A percentile compares a stretch with the other conserved stretches of the same genome.
Evolutionary conservation across 2,888 invertebrate species (phyloP).

Genomic region (Tetropium fuscum): DNA sequence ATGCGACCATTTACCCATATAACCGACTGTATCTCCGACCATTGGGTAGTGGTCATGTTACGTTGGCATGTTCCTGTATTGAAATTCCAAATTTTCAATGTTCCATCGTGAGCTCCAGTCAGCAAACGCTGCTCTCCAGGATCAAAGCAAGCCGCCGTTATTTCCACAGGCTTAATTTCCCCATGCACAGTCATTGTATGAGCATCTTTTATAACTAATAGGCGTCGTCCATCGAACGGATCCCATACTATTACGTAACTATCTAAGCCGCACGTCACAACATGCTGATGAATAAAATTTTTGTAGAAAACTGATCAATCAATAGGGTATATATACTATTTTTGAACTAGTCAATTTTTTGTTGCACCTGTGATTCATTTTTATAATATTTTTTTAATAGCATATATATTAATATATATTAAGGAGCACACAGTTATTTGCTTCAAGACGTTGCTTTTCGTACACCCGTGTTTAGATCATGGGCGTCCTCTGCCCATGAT

Average conservation of each 20-base stretch:
- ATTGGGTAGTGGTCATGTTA: conserved; percentile 68
- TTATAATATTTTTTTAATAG: too few species aligned
- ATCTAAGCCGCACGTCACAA: conserved; percentile 83
- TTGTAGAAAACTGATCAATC: too few species aligned
- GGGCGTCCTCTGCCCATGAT: too few species aligned
- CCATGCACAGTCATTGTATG: conserved; percentile 78
- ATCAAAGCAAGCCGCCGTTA: conserved; percentile 84
- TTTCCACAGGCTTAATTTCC: conserved; percentile 75
- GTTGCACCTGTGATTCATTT: too few species aligned
- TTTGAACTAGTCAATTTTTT: too few species aligned
- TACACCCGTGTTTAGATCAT: too few species aligned
- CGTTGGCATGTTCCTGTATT: conserved; percentile 81
- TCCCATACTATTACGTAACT: conserved; percentile 88
- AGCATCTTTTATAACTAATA: conserved; percentile 76
- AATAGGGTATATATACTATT: too few species aligned
- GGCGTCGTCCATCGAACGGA: conserved; percentile 77
- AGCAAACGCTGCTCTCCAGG: conserved; percentile 74
- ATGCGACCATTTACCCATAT: conserved; percentile 72
- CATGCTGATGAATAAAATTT: conserved; percentile 45
- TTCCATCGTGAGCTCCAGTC: conserved; percentile 78
- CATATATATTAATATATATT: too few species aligned
- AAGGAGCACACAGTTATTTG: too few species aligned
- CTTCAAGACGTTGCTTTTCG: too few species aligned
- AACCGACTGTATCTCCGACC: conserved; percentile 68
- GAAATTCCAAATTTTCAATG: conserved; percentile 87